Base-by-base conservation (phyloP, 2,113 vertebrate species). In the Panurus biarmicus region DNA sequence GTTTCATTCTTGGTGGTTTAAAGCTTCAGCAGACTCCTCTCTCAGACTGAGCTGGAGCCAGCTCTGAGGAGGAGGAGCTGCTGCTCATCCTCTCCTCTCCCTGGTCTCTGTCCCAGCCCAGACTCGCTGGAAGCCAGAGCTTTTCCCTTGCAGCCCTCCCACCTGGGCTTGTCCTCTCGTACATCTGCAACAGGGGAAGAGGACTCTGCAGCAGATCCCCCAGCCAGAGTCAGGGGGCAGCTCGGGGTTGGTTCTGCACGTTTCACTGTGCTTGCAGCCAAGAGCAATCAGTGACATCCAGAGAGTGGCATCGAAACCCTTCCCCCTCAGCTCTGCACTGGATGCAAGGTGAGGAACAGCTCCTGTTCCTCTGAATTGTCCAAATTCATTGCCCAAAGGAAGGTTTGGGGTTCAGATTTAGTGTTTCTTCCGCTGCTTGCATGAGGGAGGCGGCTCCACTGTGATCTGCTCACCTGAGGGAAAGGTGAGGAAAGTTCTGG, bases 211-310 rank as follows among this genome's bases (percentile, higher is more conserved):
- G 80, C 70, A 80, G 60, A 36, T 28, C 44, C 45, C 48, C 83
- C 77, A 85, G 93, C 62, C 6, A 58, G 56, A 74, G 57, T 89
- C 91, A 89, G 89, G 23, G 42, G 78, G 86, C 82, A 79, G 81
- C 85, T 73, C 74, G 20, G 83, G 87, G 60, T 73, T 70, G 67
- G 4, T 24, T 42, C 15, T 21, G 72, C 54, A 76, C 50, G 53
- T 42, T 17, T 35, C 17, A 4, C 67, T 65, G 51, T n/a, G 23
- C 54, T 73, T 6, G 38, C 70, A 88, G 90, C 87, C 93, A 74
- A 69, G 79, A 86, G 35, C 50, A 26, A 11, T 22, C 74, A n/a
- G n/a, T n/a, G n/a, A n/a, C n/a, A n/a, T n/a, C 36, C 51, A 54
- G 74, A 4, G 22, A 38, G 25, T 7, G 10, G 25, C 6, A 4